These are phyloP conservation scores for Tiliqua scincoides DNA, from an alignment of 2,113 vertebrate genomes.

Conservation along the genomic window DNA sequence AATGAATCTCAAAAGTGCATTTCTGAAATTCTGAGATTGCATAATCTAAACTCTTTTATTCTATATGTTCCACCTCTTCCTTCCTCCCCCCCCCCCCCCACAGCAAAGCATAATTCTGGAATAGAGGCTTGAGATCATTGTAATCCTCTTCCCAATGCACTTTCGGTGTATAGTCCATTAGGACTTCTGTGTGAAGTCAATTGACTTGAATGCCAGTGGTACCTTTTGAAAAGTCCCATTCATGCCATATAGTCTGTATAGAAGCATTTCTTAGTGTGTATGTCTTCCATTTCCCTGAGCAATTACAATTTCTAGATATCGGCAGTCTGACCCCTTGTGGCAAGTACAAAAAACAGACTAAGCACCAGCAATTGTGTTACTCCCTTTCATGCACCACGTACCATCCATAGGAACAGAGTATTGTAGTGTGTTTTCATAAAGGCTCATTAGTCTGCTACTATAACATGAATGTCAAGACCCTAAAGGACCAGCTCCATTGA, in stretches of 20 bases:
- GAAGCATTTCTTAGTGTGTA: background rate
- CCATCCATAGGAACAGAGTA: background rate
- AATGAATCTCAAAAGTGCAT: background rate
- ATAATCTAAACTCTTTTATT: background rate
- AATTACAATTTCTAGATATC: background rate
- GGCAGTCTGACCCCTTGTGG: slow-evolving; percentile 11
- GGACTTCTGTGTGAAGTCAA: background rate
- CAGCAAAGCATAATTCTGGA: background rate
- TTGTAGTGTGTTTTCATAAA: background rate
- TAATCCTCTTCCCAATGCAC: background rate
- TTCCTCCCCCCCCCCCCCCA: rapidly evolving
- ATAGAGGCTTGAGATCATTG: background rate
- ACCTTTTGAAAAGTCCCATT: background rate
- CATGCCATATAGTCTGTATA: background rate
- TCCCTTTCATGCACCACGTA: background rate
- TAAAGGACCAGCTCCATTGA: background rate
- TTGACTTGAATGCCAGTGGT: background rate
- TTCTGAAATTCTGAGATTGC: background rate
- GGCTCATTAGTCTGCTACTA: background rate
- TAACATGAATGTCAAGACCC: background rate
- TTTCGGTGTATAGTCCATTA: background rate
- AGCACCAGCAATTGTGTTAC: background rate
- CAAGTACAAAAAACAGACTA: background rate
- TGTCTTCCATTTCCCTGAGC: background rate
- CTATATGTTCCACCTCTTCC: background rate